phyloP scores from a whole-genome alignment of 64 coral and sea anemone species.

The Porites lutea region DNA sequence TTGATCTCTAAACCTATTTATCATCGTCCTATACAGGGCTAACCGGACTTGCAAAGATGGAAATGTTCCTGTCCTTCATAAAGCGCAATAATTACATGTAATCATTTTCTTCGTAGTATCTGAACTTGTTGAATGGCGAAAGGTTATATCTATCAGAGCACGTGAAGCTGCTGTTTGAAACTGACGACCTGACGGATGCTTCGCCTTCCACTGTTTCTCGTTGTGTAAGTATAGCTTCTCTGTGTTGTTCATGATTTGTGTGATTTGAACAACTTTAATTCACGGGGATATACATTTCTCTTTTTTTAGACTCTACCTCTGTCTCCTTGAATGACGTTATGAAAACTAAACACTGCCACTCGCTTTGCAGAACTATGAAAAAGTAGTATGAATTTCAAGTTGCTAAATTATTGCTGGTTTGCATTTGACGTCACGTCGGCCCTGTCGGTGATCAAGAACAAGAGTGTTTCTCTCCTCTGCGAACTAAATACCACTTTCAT shows the following conservation, averaged over 20 bases:
- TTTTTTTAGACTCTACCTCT: not conserved
- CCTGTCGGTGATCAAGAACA: no score
- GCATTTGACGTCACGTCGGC: no score
- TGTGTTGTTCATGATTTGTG: not conserved
- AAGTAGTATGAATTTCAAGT: no score
- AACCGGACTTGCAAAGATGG: no score
- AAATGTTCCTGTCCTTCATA: no score
- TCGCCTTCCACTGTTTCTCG: conserved; percentile 91
- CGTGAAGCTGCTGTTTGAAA: conserved; percentile 94
- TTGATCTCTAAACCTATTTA: no score
- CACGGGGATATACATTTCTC: conserved; percentile 4
- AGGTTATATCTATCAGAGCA: conserved; percentile 87
- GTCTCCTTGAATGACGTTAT: not conserved
- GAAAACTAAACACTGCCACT: no score
- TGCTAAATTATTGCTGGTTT: no score
- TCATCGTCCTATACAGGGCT: no score
- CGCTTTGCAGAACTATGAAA: no score
- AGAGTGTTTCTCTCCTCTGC: no score
- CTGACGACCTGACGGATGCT: conserved; percentile 86
- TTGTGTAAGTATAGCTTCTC: conserved; percentile 70
- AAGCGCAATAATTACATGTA: not conserved
- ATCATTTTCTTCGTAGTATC: conserved; percentile 71
- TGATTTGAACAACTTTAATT: not conserved
- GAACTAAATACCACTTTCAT: no score
- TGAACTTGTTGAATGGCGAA: conserved; percentile 90